phyloP scores from a whole-genome alignment of 2,113 vertebrate species.

The Podocnemis expansa region DNA sequence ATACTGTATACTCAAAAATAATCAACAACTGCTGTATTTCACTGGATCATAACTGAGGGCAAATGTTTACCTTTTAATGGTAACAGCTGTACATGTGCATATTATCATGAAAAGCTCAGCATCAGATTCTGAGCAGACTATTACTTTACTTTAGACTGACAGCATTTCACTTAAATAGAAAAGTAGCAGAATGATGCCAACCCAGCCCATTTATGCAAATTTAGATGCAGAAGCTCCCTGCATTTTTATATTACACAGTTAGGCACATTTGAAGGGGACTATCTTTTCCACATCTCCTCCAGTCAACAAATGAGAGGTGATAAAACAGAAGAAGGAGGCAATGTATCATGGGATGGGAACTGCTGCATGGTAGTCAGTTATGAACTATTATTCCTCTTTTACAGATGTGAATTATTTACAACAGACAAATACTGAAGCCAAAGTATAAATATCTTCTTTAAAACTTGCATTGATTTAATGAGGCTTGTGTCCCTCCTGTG shows the following conservation, averaged over 20 bases:
- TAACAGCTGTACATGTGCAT: not conserved
- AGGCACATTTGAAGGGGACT: not conserved
- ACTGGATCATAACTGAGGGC: not conserved
- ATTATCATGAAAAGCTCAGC: not conserved
- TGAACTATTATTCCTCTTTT: not conserved
- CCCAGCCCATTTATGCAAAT: not conserved
- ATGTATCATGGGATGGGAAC: not conserved
- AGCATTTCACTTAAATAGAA: not conserved
- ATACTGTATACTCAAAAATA: not conserved
- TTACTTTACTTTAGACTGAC: not conserved
- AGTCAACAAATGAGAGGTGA: not conserved
- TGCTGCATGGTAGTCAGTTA: not conserved
- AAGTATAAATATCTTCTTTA: not conserved
- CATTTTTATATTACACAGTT: not conserved
- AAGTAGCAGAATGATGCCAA: not conserved
- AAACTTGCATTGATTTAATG: not conserved
- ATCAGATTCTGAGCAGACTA: not conserved
- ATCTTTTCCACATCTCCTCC: not conserved
- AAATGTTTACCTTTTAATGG: not conserved
- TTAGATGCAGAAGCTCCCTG: not conserved
- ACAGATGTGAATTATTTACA: not conserved
- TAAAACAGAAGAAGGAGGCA: not conserved
- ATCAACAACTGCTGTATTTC: not conserved
- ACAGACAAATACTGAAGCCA: not conserved
- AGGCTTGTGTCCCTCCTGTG: not conserved